These are phyloP conservation scores for Carcharodon carcharias DNA, from an alignment of 2,797 vertebrate genomes.

Conservation along the genomic window DNA sequence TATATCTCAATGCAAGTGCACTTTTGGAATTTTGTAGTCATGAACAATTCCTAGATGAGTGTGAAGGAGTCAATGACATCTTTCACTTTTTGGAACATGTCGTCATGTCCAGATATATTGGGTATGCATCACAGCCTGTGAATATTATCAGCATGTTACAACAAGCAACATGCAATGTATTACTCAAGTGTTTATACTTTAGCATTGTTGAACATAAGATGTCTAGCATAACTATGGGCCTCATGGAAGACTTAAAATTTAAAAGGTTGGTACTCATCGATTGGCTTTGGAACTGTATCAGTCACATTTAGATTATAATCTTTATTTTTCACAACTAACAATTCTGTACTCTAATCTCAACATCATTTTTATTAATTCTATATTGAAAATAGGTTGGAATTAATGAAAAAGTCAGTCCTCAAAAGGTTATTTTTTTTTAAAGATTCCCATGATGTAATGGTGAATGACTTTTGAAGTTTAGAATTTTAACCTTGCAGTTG, in stretches of 20 bases:
- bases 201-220: not conserved
- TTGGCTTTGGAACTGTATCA: not conserved
- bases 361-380: not conserved
- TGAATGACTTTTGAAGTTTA: constrained; percentile 10
- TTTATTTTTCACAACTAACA: not conserved
- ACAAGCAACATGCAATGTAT: not conserved
- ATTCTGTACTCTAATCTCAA: not conserved
- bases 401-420: not conserved
- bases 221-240: not conserved
- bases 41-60: not conserved
- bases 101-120: not conserved
- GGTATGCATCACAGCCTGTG: not conserved
- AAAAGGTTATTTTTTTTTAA: not conserved
- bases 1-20: too few species aligned
- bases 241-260: not conserved
- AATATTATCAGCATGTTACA: not conserved
- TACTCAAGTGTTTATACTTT: not conserved
- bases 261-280: not conserved
- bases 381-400: not conserved
- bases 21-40: too few species aligned
- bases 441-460: not conserved
- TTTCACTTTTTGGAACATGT: not conserved
- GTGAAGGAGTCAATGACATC: not conserved
- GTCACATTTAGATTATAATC: not conserved
- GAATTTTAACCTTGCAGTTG: constrained; percentile 16